Base-by-base conservation (phyloP, 2,888 invertebrate genomes). In the Vesta saturnalis region DNA sequence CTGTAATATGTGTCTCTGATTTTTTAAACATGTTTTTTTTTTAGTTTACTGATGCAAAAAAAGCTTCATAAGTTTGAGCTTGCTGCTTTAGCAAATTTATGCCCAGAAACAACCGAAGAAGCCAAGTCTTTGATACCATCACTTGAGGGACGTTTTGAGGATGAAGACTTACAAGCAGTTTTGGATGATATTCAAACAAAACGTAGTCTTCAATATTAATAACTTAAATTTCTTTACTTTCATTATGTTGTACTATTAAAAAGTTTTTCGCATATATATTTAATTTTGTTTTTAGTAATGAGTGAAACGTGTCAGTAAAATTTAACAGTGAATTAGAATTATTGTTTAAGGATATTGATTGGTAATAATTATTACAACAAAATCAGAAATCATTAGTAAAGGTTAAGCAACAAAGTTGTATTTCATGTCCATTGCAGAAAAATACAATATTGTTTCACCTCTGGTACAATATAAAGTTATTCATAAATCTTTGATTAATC, bases 161-260 rank as follows among this genome's bases (percentile, higher is more conserved):
- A 99, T 83, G 99, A 99, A 82, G 99, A 99, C 84, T 86, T 99
- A n/a, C 89, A 97, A 76, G 94, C 96, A 81, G 92, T 99, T 76
- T 86, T 99, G 69, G 99, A 99, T 81, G 99, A 99, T 81, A 97
- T 99, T 82, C 97, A 98, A 85, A 97, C 97, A 0, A 99, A 99
- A 84, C 89, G 97, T 81, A 98, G 98, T 84, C 94, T 99, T 81
- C 99, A 99, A 83, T 97, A 97, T 85, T 97, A 87, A 86, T 62
- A 60, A n/a, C n/a, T n/a, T n/a, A n/a, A n/a, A n/a, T n/a, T n/a
- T n/a, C n/a, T n/a, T n/a, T n/a, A n/a, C n/a, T n/a, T n/a, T n/a
- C n/a, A n/a, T n/a, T n/a, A n/a, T n/a, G n/a, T n/a, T n/a, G n/a
- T n/a, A 16, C 15, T 16, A 49, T 14, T 49, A 18, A 49, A 16